Percentiles rank a stretch among this genome's conserved stretches.
These are phyloP conservation scores for Rattus norvegicus DNA, from an alignment of 2,113 vertebrate species.

Conservation along the genomic window DNA sequence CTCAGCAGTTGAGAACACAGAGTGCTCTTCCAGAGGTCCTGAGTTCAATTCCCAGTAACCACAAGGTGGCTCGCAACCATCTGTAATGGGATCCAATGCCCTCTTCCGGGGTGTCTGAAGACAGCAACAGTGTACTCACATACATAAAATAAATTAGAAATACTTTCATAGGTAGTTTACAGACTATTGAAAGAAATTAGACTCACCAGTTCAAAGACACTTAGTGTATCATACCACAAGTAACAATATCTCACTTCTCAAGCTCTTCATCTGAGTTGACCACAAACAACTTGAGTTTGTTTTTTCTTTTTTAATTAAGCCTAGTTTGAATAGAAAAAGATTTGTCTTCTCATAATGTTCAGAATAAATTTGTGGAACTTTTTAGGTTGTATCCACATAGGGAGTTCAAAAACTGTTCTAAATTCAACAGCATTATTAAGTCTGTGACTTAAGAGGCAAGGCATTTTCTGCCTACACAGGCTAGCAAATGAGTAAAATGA, in stretches of 20 bases:
- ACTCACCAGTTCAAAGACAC: not conserved
- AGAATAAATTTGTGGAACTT: slow-evolving; percentile 45
- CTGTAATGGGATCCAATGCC: too few species aligned
- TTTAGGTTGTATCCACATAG: not conserved
- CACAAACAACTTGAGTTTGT: slow-evolving; percentile 16
- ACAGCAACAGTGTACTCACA: too few species aligned
- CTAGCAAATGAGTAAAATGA: not conserved
- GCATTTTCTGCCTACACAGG: not conserved
- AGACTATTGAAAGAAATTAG: slow-evolving; percentile 34
- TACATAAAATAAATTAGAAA: too few species aligned
- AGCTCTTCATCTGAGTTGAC: not conserved
- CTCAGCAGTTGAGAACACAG: too few species aligned
- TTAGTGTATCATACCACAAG: slow-evolving; percentile 6
- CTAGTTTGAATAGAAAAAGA: not conserved
- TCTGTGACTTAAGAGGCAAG: not conserved
- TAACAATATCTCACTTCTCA: slow-evolving; percentile 17
- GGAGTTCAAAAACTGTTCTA: slow-evolving; percentile 12
- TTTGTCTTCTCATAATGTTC: slow-evolving; percentile 24
- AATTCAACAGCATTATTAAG: not conserved
- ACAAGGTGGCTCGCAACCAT: too few species aligned
- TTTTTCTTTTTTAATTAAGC: slow-evolving; percentile 16
- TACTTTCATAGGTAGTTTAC: slow-evolving; percentile 40
- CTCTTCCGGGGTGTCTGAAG: too few species aligned
- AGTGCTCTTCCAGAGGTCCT: too few species aligned
- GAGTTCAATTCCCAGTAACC: too few species aligned